A percentile compares a stretch with the other conserved stretches of the same genome.
Evolutionary conservation across 2,888 invertebrate species (phyloP).

Genomic region (Norana najaformis): DNA sequence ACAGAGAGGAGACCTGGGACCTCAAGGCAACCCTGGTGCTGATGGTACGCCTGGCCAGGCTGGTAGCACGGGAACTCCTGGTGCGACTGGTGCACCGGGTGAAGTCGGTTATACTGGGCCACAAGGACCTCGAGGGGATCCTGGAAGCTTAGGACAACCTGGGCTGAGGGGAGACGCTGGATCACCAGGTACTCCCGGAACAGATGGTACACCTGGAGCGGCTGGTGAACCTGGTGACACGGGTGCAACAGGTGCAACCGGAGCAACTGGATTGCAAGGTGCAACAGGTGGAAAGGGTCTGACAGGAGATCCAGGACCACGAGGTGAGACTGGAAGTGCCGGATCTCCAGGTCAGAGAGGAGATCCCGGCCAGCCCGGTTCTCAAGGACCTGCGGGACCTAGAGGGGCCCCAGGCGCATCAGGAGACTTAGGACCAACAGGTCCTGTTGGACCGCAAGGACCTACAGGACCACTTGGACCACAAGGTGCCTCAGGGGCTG

Average conservation of each 20-base stretch:
- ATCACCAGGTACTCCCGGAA: conserved; percentile 37
- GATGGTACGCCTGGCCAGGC: conserved; percentile 36
- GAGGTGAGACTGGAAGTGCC: conserved; percentile 31
- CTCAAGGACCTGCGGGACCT: conserved; percentile 47
- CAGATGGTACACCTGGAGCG: conserved; percentile 49
- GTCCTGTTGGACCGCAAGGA: conserved; percentile 27
- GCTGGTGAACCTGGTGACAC: conserved; percentile 32
- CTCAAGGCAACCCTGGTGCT: conserved; percentile 31
- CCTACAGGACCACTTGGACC: conserved; percentile 32
- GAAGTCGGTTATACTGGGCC: conserved; percentile 28
- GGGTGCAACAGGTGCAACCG: conserved; percentile 32
- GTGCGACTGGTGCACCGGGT: conserved; percentile 34
- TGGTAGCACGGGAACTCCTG: conserved; percentile 36
- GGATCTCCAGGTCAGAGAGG: conserved; percentile 35
- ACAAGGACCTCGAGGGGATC: conserved; percentile 26
- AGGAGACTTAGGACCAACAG: conserved; percentile 32
- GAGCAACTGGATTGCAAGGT: conserved; percentile 28
- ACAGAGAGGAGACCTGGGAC: conserved; percentile 24
- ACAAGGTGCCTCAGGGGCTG: conserved; percentile 35
- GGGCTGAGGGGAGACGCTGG: conserved; percentile 38
- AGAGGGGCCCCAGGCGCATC: conserved; percentile 41
- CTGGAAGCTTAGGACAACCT: conserved; percentile 28
- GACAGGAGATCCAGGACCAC: conserved; percentile 33
- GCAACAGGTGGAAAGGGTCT: conserved; percentile 37
- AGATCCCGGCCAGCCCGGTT: conserved; percentile 33